Conservation (phyloP, 2,888 invertebrate species). For the Drosophila subquinaria region DNA sequence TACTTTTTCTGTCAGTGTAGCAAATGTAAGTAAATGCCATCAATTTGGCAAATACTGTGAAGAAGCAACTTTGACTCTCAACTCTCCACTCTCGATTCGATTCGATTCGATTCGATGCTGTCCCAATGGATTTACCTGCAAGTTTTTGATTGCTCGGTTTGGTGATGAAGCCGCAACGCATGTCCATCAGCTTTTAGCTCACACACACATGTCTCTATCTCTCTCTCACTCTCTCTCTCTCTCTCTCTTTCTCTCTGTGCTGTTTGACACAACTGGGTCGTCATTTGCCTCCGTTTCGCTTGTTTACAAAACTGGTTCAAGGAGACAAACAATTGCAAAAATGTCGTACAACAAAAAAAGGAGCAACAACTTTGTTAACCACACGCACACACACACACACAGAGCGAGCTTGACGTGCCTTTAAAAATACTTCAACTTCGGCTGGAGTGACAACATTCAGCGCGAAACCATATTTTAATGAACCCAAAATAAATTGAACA, state of each 20-base stretch:
- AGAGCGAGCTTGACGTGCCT: slow-evolving; percentile 35
- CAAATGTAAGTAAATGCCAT: slow-evolving; percentile 15
- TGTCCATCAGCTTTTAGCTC: slow-evolving; percentile 51
- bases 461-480: slow-evolving; percentile 67
- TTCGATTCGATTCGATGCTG: background rate
- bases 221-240: slow-evolving; percentile 16
- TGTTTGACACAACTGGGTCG: slow-evolving; percentile 71
- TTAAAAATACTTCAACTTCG: slow-evolving; percentile 40
- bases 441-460: slow-evolving; percentile 59
- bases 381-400: slow-evolving; percentile 21
- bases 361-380: slow-evolving; percentile 55
- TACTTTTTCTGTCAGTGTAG: background rate
- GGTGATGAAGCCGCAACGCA: slow-evolving; percentile 55
- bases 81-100: background rate
- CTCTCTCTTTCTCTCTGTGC: slow-evolving; percentile 20
- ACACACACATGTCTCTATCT: slow-evolving; percentile 12
- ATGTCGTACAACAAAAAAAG: slow-evolving; percentile 59
- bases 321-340: slow-evolving; percentile 77
- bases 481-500: slow-evolving; percentile 42
- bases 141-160: slow-evolving; percentile 52
- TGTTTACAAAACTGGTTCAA: slow-evolving; percentile 73
- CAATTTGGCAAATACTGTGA: slow-evolving; percentile 7
- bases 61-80: slow-evolving; percentile 10
- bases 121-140: slow-evolving; percentile 43
- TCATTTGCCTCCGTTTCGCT: slow-evolving; percentile 27